A percentile compares a stretch with the other conserved stretches of the same genome.
Evolutionary conservation across 2,797 vertebrate genomes (phyloP).

Genomic region (Hoplostethus mediterraneus): DNA sequence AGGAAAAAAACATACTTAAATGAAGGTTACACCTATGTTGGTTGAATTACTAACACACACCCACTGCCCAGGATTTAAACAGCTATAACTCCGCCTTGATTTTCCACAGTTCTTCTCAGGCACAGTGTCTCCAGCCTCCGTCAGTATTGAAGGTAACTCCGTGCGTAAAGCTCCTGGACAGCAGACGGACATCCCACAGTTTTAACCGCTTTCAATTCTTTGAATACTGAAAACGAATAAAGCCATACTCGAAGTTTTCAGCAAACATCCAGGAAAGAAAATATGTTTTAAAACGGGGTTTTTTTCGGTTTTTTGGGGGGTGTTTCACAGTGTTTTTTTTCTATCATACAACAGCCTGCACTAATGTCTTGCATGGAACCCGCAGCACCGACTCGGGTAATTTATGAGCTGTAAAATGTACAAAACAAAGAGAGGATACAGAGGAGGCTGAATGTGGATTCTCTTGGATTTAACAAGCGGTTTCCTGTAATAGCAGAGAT

Average conservation of each 20-base stretch:
- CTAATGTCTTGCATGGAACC: conserved; percentile 54
- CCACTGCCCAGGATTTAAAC: conserved; percentile 39
- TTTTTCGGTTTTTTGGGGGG: background rate
- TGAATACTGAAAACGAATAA: conserved; percentile 3
- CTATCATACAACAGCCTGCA: conserved; percentile 9
- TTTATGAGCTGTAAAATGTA: conserved; percentile 61
- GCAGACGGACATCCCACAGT: conserved; percentile 45
- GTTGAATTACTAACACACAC: conserved; percentile 41
- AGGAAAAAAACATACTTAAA: conserved; percentile 5
- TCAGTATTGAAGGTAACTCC: conserved; percentile 71
- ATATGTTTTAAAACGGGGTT: conserved; percentile 15
- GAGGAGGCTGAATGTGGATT: conserved; percentile 64
- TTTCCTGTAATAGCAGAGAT: conserved; percentile 56
- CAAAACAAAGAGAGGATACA: conserved; percentile 55
- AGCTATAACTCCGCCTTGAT: conserved; percentile 80
- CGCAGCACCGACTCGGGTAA: conserved; percentile 11
- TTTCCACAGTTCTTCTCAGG: conserved; percentile 61
- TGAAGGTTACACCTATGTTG: conserved; percentile 7
- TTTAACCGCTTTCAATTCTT: conserved; percentile 19
- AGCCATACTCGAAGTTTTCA: background rate
- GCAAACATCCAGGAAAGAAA: background rate
- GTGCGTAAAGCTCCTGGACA: conserved; percentile 74
- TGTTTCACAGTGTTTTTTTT: background rate
- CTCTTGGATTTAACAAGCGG: conserved; percentile 75
- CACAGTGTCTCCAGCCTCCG: conserved; percentile 54